Evolutionary conservation across 2,113 vertebrate genomes (phyloP).

Genomic region (Solenodon paradoxus): DNA sequence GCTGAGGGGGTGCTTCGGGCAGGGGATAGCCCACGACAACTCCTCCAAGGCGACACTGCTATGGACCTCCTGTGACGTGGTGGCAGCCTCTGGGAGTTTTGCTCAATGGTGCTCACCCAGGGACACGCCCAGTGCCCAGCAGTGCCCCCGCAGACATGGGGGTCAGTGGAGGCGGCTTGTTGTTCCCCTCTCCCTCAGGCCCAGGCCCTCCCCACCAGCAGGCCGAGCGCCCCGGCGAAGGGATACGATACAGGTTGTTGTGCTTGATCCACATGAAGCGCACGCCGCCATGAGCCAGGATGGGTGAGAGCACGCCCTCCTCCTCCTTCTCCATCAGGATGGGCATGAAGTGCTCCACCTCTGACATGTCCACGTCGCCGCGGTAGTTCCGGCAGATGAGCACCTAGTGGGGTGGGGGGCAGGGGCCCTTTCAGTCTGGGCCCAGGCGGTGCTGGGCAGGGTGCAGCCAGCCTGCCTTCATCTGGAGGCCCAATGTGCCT

Average conservation of each 20-base stretch:
- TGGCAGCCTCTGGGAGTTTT: no score
- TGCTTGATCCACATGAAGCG: slow-evolving; percentile 99
- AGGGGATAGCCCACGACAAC: no score
- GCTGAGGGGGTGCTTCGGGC: no score
- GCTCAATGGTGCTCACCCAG: no score
- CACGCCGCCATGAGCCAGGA: slow-evolving; percentile 95
- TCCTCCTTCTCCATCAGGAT: slow-evolving; percentile 99
- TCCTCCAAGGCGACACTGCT: no score
- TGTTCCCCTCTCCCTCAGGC: neutral
- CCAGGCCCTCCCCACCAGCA: no score
- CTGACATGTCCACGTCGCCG: slow-evolving; percentile 98
- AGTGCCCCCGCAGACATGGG: neutral
- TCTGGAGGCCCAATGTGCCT: neutral
- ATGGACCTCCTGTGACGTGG: no score
- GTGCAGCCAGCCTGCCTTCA: neutral
- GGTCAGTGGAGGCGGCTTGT: neutral
- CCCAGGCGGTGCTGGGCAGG: no score
- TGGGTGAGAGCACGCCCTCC: slow-evolving; percentile 94
- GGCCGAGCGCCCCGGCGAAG: slow-evolving; percentile 27
- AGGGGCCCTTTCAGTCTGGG: no score
- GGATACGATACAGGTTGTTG: slow-evolving; percentile 98
- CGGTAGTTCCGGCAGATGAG: slow-evolving; percentile 98
- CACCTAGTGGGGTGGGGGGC: no score
- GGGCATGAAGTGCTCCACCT: slow-evolving; percentile 99
- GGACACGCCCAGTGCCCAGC: no score